Evolutionary conservation across 1,140 invertebrate genomes (phyloP), one percentile per base, ranked within the genome.

Genomic region (Aricia agestis): DNA sequence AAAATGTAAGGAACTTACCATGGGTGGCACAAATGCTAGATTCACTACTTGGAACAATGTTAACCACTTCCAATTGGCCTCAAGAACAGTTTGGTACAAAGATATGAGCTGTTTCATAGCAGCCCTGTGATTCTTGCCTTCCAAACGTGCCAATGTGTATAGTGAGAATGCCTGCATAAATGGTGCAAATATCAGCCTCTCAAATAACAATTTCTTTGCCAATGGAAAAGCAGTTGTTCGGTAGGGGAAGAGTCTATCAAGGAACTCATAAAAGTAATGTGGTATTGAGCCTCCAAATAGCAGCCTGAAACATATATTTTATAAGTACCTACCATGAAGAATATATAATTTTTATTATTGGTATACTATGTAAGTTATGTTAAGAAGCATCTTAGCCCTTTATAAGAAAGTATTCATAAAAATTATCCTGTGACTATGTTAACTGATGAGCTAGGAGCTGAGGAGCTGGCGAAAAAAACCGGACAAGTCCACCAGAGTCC

Each of bases 231-330:
- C 86, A n/a, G 92, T 75, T 19, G 92, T 87, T 75, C 93, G 90
- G 79, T 91, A 92, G 2, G 93, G 85, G 72, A 95, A 92, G 15
- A 93, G 69, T 57, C 84, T 88, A 74, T 95, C 94, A 59, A 95
- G 78, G 17, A 92, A 91, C 72, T 92, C 87, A 79, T 95, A 96
- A 82, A 96, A 96, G 77, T 93, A 96, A 85, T 96, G 95, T 6
- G 95, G 95, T 1, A 95, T 87, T 18, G 94, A 92, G 6, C 95
- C 95, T 36, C 95, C 95, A 86, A 96, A 96, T 13, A 95, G 76
- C 19, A 96, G 88, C 32, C 95, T 95, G 82, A 71, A 32, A 52
- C 9, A 67, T 52, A 3, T 42, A 11, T 25, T 25, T 25, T 25
- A 3, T 25, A 25, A 25, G 25, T 25, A 25, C 25, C 25, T 25